These are phyloP conservation scores for Alcis repandata DNA, from an alignment of 2,888 invertebrate species.

Conservation along the genomic window DNA sequence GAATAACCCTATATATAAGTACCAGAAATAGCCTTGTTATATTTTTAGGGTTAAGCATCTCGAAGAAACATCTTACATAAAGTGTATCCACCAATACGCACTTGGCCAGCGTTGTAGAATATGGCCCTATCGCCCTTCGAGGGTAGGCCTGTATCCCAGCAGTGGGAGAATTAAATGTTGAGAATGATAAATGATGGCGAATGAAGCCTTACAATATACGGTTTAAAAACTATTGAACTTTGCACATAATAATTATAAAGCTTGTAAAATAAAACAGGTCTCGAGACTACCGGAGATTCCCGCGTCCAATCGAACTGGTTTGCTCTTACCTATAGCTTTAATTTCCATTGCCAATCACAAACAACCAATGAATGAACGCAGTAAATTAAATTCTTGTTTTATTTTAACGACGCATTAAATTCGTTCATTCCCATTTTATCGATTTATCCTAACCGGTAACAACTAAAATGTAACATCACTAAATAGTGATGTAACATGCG, in stretches of 20 bases:
- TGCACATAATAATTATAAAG: background rate
- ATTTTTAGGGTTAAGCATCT: too few species aligned
- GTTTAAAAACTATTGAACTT: constrained; percentile 9
- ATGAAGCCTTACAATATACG: too few species aligned
- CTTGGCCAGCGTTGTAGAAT: too few species aligned
- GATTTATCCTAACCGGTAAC: background rate
- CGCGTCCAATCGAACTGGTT: constrained; percentile 31
- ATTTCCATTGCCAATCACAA: constrained; percentile 24
- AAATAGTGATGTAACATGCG: too few species aligned
- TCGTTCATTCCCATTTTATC: background rate
- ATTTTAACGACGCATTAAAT: background rate
- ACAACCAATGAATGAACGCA: constrained; percentile 11
- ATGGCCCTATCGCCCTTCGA: too few species aligned
- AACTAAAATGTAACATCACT: background rate
- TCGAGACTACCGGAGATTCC: constrained; percentile 23
- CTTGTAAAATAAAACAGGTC: constrained; percentile 25
- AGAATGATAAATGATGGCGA: too few species aligned
- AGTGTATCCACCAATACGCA: too few species aligned
- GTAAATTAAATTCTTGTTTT: background rate
- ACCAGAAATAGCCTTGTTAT: too few species aligned
- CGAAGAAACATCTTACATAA: too few species aligned
- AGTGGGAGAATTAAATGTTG: too few species aligned
- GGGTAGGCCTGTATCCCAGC: too few species aligned
- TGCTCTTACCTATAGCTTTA: constrained; percentile 22
- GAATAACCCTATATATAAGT: too few species aligned